A percentile compares a stretch with the other conserved stretches of the same genome.
Conservation (phyloP, 2,113 vertebrate species). For the cattle (Bos taurus) region ARS-UCD2.0 NC_037357.1:85312001-85312500, state of each 20-base stretch:
- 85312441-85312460: constrained; percentile 20
- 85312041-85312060: not conserved
- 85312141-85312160: not conserved
- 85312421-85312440: not conserved
- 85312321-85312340: not conserved
- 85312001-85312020: not conserved
- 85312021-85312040: not conserved
- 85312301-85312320: not conserved
- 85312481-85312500: constrained; percentile 31
- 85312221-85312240: not conserved
- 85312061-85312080: not conserved
- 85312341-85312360: not conserved
- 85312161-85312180: not conserved
- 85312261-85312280: not conserved
- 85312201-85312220: not conserved
- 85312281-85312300: not conserved
- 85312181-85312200: not conserved
- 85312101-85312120: constrained; percentile 1
- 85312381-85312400: constrained; percentile 14
- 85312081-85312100: not conserved
- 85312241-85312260: not conserved
- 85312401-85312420: not conserved
- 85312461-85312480: not conserved
- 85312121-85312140: not conserved
- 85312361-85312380: constrained; percentile 21